phyloP scores from a whole-genome alignment of 92 coral and sea anemone genomes.

The Phenganax stokvisi region DNA sequence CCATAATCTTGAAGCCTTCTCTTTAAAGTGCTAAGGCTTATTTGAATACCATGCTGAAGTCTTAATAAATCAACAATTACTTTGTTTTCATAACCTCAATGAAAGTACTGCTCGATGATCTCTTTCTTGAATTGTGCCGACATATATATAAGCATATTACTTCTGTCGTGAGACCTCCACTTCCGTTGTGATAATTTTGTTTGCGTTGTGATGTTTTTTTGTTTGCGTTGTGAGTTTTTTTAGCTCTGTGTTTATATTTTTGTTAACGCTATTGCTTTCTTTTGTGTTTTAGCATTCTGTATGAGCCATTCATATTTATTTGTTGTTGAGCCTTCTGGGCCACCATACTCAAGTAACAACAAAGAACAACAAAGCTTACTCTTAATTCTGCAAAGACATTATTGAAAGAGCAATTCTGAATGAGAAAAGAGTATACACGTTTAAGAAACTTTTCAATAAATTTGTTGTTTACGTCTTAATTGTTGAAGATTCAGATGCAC shows the following conservation, averaged over 20 bases:
- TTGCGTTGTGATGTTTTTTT: neutral
- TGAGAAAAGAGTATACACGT: neutral
- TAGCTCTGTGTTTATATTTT: neutral
- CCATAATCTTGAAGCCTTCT: constrained; percentile 48
- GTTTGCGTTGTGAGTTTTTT: neutral
- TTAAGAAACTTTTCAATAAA: neutral
- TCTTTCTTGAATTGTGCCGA: neutral
- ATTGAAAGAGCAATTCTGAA: neutral
- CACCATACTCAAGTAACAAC: too few relatives aligned
- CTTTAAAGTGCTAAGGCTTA: constrained; percentile 53
- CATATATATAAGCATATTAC: neutral
- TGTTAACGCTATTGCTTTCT: neutral
- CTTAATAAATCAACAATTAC: constrained; percentile 43
- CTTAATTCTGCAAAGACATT: constrained; percentile 1
- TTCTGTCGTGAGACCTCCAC: neutral
- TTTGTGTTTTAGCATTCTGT: neutral
- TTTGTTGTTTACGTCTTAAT: constrained; percentile 1
- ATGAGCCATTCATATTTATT: neutral
- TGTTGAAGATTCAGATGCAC: neutral
- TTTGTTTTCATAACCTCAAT: constrained; percentile 48
- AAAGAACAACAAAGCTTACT: neutral
- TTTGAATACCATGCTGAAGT: constrained; percentile 33
- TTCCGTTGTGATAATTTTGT: constrained; percentile 1
- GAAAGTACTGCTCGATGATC: constrained; percentile 42
- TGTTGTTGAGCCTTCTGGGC: constrained; percentile 12